These are phyloP conservation scores for Macroramphosus scolopax DNA, from an alignment of 2,797 vertebrate genomes.

Conservation along the genomic window DNA sequence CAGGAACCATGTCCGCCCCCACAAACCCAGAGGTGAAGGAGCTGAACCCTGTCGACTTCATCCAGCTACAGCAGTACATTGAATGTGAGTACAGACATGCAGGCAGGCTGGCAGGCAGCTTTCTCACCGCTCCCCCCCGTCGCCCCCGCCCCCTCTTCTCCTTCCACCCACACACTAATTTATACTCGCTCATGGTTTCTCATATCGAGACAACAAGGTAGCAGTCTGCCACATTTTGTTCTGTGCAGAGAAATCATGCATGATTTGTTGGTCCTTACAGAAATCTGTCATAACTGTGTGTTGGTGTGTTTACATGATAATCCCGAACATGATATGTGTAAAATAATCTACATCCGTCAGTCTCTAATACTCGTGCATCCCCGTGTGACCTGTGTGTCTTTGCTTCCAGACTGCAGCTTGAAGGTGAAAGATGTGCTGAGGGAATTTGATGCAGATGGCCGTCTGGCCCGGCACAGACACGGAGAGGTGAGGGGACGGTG, in stretches of 20 bases:
- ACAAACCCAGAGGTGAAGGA: slow-evolving; percentile 80
- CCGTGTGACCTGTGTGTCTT: slow-evolving; percentile 46
- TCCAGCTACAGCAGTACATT: slow-evolving; percentile 92
- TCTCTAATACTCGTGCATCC: slow-evolving; percentile 2
- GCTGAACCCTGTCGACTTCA: slow-evolving; percentile 89
- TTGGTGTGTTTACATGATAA: too few species aligned
- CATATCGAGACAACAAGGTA: slow-evolving; percentile 51
- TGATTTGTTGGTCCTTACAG: too few species aligned
- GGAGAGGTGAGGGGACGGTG: slow-evolving; percentile 82
- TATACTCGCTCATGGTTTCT: slow-evolving; percentile 50
- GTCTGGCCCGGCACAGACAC: slow-evolving; percentile 78
- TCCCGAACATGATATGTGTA: too few species aligned
- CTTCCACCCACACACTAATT: slow-evolving; percentile 51
- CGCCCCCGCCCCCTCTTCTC: slow-evolving; percentile 31
- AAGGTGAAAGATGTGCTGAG: slow-evolving; percentile 91
- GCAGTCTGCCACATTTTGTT: slow-evolving; percentile 38
- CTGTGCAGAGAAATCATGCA: too few species aligned
- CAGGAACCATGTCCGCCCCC: slow-evolving; percentile 74
- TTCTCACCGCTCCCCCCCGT: slow-evolving; percentile 51
- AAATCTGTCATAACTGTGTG: too few species aligned
- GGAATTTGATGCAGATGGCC: slow-evolving; percentile 84
- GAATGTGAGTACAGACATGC: slow-evolving; percentile 85
- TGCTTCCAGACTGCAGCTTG: slow-evolving; percentile 83
- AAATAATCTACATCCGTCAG: too few species aligned
- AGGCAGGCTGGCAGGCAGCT: slow-evolving; percentile 43